Evolutionary conservation across 2,888 invertebrate genomes (phyloP).

Genomic region (Dorcus parallelipipedus): DNA sequence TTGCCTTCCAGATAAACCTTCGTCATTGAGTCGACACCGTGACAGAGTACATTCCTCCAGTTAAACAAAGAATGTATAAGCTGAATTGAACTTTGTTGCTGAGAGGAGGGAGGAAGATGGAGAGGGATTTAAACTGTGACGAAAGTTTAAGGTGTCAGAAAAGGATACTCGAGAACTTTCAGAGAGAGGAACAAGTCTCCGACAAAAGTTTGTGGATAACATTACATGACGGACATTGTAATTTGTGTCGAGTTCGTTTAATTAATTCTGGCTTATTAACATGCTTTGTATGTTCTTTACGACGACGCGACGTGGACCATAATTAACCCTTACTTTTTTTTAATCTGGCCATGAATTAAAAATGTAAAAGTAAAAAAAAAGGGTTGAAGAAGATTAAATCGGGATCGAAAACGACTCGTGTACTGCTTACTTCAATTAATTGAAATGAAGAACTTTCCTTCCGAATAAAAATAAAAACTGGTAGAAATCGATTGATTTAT

Average conservation of each 20-base stretch:
- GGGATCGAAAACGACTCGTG: no score
- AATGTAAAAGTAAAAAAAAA: no score
- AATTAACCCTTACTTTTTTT: no score
- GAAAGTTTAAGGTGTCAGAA: slow-evolving; percentile 18
- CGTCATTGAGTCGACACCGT: slow-evolving; percentile 21
- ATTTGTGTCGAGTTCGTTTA: slow-evolving; percentile 23
- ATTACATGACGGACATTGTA: slow-evolving; percentile 24
- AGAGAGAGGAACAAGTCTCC: slow-evolving; percentile 18
- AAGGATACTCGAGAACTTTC: slow-evolving; percentile 16
- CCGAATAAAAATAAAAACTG: no score
- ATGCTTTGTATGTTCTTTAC: neutral
- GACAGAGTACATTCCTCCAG: slow-evolving; percentile 17
- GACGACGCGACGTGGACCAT: no score
- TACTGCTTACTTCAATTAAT: no score
- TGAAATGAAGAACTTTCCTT: no score
- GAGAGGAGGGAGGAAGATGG: neutral
- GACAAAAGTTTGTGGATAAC: slow-evolving; percentile 19
- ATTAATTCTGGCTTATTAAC: slow-evolving; percentile 5
- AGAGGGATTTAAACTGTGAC: slow-evolving; percentile 15
- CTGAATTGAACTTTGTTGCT: slow-evolving; percentile 6
- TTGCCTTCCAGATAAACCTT: slow-evolving; percentile 24
- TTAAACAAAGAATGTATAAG: slow-evolving; percentile 16
- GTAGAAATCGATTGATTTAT: no score
- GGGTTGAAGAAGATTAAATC: no score
- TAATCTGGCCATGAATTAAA: no score